These are phyloP conservation scores for Ispidina picta DNA, from an alignment of 2,797 vertebrate species.

Conservation along the genomic window DNA sequence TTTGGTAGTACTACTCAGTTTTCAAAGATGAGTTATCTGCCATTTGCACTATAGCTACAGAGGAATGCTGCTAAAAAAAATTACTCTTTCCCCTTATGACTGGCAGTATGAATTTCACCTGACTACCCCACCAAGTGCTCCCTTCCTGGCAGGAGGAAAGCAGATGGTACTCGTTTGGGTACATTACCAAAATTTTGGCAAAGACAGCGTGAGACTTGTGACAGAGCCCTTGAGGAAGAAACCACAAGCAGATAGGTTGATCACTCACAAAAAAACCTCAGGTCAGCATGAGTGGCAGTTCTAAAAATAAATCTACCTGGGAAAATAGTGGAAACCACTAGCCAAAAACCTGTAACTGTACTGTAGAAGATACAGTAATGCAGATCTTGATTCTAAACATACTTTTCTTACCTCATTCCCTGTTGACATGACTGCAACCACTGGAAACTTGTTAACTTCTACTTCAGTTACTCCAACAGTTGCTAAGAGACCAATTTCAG, in stretches of 20 bases:
- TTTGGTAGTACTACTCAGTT: background rate
- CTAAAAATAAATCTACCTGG: background rate
- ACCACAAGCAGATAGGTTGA: background rate
- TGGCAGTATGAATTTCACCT: background rate
- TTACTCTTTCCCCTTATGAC: background rate
- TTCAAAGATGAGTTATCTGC: background rate
- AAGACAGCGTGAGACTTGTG: background rate
- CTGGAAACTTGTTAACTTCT: constrained; percentile 98
- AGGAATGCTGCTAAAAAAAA: background rate
- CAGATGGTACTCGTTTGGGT: background rate
- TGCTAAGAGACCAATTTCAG: constrained; percentile 95
- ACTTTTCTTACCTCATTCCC: constrained; percentile 91
- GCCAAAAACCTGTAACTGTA: background rate
- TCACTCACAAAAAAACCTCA: background rate
- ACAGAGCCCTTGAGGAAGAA: background rate
- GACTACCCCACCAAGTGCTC: background rate
- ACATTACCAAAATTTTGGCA: background rate
- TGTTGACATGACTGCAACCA: constrained; percentile 98
- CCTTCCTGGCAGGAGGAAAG: background rate
- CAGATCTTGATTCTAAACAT: background rate
- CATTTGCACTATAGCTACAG: background rate
- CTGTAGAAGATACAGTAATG: background rate
- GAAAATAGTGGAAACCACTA: background rate
- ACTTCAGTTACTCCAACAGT: constrained; percentile 98
- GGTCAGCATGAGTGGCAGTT: background rate